Evolutionary conservation across 2,888 invertebrate species (phyloP), one percentile per base, ranked within the genome.

Genomic region (Subacronicta megacephala): DNA sequence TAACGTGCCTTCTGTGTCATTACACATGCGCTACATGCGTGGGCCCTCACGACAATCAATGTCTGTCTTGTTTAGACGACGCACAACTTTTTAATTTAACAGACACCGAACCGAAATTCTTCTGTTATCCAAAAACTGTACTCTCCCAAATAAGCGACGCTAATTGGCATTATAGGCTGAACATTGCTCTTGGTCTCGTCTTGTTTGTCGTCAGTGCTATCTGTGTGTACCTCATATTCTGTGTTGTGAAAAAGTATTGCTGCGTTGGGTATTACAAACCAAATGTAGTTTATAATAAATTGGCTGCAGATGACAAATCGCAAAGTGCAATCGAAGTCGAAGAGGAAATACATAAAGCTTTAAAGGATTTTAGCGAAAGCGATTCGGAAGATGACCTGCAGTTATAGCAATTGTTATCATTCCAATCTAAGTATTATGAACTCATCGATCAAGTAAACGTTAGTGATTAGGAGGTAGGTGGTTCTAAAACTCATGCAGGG

Each of bases 11-110:
- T 2, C 89, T 93, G 26, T 97, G 97, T 82, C 97, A 97, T 88
- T 97, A 97, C 84, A 95, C 96, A n/a, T 97, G 97, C 83, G 94
- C 95, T 55, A 93, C 94, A 9, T 97, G 97, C 80, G 87, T 90
- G 7, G 97, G 97, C 9, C 96, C 97, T 7, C 95, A 95, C 72
- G 96, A 96, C 85, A 95, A 95, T 78, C 95, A 97, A 77, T 97
- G 97, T 84, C 87, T 93, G 37, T 89, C 95, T 5, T 97, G 97
- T 85, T 95, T 95, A 79, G 94, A 94, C 6, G 97, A 97, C 82
- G 95, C 96, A 6, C 87, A 90, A 64, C 86, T 96, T 44, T 90
- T 90, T 68, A 92, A 91, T 64, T 62, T 79, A 59, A 90, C 93
- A 7, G 90, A 90, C 52, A 72, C 77, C 0, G 93, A 92, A 71